Conservation (phyloP, 1,140 invertebrate genomes). For the Cheumatopsyche charites region DNA sequence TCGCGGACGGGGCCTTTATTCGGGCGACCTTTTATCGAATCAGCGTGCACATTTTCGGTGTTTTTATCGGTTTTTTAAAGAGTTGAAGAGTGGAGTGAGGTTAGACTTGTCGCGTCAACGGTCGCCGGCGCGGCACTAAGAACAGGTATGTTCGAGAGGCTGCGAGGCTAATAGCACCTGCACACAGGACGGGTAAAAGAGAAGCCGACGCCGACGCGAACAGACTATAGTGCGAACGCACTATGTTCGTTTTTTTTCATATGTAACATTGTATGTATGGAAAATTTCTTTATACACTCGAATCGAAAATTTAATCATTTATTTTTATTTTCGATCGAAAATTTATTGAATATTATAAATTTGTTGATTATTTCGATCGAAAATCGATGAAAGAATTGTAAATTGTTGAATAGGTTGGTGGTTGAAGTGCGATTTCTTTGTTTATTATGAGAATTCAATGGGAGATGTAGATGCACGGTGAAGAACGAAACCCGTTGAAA, state of each 20-base stretch:
- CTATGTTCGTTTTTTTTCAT: neutral
- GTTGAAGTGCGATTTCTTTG: too few relatives aligned
- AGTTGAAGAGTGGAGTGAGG: conserved; percentile 7
- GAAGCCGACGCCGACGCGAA: conserved; percentile 2
- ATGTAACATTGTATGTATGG: neutral
- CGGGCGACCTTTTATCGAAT: neutral
- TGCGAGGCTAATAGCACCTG: conserved; percentile 39
- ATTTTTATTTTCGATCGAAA: too few relatives aligned
- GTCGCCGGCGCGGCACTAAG: conserved; percentile 19
- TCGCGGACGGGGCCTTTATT: neutral
- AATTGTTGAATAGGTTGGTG: too few relatives aligned
- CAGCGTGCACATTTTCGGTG: neutral
- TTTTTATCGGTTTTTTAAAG: neutral
- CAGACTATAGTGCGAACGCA: neutral
- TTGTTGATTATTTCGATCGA: too few relatives aligned
- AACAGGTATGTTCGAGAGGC: conserved; percentile 36
- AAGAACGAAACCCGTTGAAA: neutral
- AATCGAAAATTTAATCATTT: too few relatives aligned
- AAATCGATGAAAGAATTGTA: too few relatives aligned
- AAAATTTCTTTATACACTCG: too few relatives aligned
- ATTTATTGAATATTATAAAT: too few relatives aligned
- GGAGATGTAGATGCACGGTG: neutral
- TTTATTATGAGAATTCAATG: too few relatives aligned
- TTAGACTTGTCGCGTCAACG: conserved; percentile 26
- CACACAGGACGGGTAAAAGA: conserved; percentile 32